phyloP scores from a whole-genome alignment of 2,797 vertebrate species.

The Yasuhikotakia modesta region DNA sequence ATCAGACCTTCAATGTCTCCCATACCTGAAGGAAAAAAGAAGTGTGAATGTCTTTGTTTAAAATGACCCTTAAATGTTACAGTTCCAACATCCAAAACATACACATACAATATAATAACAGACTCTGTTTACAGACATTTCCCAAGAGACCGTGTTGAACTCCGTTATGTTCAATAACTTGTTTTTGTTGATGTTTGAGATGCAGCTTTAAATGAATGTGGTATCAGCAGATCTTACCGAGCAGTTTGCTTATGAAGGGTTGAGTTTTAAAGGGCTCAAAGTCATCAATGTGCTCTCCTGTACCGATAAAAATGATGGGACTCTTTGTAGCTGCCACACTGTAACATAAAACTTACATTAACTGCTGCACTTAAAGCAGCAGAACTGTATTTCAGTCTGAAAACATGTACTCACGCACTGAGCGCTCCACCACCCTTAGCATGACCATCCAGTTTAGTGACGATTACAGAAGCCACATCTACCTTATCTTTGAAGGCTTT shows the following conservation, averaged over 20 bases:
- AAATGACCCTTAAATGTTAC: no score
- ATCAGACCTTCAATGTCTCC: conserved; percentile 98
- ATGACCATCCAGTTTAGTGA: conserved; percentile 96
- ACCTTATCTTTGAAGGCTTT: conserved; percentile 99
- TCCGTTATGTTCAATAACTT: no score
- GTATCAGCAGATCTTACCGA: conserved; percentile 75
- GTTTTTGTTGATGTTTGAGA: no score
- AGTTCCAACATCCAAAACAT: no score
- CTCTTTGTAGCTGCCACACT: conserved; percentile 98
- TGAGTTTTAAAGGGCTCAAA: conserved; percentile 99
- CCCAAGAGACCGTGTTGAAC: no score
- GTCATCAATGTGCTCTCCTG: conserved; percentile 97
- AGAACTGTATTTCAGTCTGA: neutral
- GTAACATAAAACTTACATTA: conserved; percentile 33
- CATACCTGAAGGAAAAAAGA: conserved; percentile 78
- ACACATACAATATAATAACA: no score
- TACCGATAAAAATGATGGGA: conserved; percentile 98
- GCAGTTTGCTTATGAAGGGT: conserved; percentile 97
- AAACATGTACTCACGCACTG: conserved; percentile 87
- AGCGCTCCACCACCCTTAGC: conserved; percentile 98
- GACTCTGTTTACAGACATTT: no score
- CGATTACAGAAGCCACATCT: conserved; percentile 95
- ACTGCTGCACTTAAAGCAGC: neutral
- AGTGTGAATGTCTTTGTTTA: no score
- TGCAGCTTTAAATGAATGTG: no score